Percentiles rank a stretch among this genome's conserved stretches.
These are phyloP conservation scores for Remorina albescens DNA, from an alignment of 2,797 vertebrate genomes.

Conservation along the genomic window DNA sequence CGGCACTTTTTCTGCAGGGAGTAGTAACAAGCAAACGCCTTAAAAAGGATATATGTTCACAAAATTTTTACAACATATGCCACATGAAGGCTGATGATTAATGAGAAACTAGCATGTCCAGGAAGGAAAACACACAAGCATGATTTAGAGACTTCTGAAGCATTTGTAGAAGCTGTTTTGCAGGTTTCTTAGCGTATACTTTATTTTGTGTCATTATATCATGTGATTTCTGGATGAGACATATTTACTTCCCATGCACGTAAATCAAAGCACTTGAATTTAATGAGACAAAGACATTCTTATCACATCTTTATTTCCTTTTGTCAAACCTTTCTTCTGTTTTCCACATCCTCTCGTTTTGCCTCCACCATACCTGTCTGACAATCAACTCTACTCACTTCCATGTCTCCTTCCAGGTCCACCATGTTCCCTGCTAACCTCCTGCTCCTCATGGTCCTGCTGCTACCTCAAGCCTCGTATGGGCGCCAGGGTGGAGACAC, in stretches of 20 bases:
- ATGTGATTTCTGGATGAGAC: conserved; percentile 39
- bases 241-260: not conserved
- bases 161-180: conserved; percentile 61
- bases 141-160: conserved; percentile 70
- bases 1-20: conserved; percentile 46
- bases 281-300: not conserved
- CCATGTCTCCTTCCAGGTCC: conserved; percentile 73
- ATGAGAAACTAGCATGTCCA: conserved; percentile 81
- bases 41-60: conserved; percentile 55
- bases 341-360: not conserved
- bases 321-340: not conserved
- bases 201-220: conserved; percentile 50
- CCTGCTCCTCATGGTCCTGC: conserved; percentile 88
- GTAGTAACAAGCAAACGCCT: conserved; percentile 66
- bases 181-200: conserved; percentile 57
- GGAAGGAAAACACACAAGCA: conserved; percentile 74
- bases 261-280: conserved; percentile 19
- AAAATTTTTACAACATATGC: conserved; percentile 77
- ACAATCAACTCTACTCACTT: conserved; percentile 24
- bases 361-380: conserved; percentile 15
- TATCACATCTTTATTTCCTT: not conserved
- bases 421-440: conserved; percentile 91
- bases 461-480: conserved; percentile 87
- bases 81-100: conserved; percentile 63
- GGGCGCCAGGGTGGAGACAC: conserved; percentile 81